A percentile compares a stretch with the other conserved stretches of the same genome.
phyloP scores from a whole-genome alignment of 1,140 invertebrate species.

The Oryctes rhinoceros region DNA sequence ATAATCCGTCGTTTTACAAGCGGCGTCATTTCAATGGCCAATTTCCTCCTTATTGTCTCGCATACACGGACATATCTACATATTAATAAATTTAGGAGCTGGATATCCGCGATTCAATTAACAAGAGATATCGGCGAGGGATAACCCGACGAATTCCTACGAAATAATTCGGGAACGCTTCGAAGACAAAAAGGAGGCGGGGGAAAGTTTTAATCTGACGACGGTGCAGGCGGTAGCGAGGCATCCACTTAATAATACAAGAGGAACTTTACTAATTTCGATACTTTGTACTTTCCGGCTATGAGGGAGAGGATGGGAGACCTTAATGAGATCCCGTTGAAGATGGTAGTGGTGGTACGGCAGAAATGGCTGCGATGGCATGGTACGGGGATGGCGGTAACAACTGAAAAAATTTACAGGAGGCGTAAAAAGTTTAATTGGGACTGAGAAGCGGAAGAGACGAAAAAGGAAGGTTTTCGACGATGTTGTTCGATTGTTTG shows the following conservation, averaged over 20 bases:
- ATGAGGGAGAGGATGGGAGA: not conserved
- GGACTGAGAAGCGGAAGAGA: not conserved
- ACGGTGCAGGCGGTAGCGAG: not conserved
- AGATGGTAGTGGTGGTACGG: too few species aligned
- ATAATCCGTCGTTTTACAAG: not conserved
- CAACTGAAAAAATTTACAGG: not conserved
- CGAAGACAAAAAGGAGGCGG: not conserved
- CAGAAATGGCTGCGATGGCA: too few species aligned
- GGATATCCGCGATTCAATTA: not conserved
- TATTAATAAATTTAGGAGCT: not conserved
- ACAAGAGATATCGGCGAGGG: not conserved
- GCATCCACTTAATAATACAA: constrained; percentile 6
- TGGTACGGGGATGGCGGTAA: not conserved
- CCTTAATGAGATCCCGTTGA: not conserved
- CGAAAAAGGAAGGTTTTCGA: not conserved
- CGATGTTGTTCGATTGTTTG: not conserved
- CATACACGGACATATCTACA: not conserved
- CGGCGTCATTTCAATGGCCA: too few species aligned
- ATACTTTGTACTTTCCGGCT: constrained; percentile 7
- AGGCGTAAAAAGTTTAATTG: constrained; percentile 1
- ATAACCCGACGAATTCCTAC: not conserved
- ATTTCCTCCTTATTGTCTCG: not conserved
- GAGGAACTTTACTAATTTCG: constrained; percentile 10
- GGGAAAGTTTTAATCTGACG: not conserved
- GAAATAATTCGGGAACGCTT: not conserved